A percentile compares a stretch with the other conserved stretches of the same genome.
phyloP scores from a whole-genome alignment of 2,113 vertebrate species.

The Nesogale talazaci region DNA sequence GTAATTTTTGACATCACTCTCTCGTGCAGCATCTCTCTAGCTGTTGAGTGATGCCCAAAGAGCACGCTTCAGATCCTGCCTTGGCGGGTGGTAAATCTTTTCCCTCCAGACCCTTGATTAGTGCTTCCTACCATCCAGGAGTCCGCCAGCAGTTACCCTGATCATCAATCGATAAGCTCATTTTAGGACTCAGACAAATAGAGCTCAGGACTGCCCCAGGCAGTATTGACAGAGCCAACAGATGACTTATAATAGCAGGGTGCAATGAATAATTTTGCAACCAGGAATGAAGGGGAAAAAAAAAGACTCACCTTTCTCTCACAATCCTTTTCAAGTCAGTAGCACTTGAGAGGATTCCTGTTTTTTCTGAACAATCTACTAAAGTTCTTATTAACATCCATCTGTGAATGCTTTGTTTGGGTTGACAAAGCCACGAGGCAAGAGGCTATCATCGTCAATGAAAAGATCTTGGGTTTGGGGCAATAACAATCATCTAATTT shows the following conservation, averaged over 20 bases:
- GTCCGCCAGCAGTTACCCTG: constrained; percentile 56
- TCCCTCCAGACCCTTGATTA: constrained; percentile 47
- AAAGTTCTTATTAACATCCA: neutral
- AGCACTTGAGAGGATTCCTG: neutral
- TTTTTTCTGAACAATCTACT: constrained; percentile 20
- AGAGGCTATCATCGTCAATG: neutral
- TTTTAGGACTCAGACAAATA: constrained; percentile 65
- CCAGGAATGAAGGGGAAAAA: constrained; percentile 54
- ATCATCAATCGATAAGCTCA: constrained; percentile 76
- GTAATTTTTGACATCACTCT: neutral
- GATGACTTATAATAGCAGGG: constrained; percentile 61
- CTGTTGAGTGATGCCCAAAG: constrained; percentile 36
- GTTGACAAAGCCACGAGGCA: neutral
- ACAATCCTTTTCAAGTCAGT: constrained; percentile 31
- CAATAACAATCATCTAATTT: neutral
- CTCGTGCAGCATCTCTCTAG: constrained; percentile 24
- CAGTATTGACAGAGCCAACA: constrained; percentile 57
- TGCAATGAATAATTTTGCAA: constrained; percentile 61
- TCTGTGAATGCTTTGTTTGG: neutral
- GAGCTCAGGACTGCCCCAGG: constrained; percentile 51
- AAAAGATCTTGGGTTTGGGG: neutral
- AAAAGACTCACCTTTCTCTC: constrained; percentile 9
- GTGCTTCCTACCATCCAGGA: constrained; percentile 29
- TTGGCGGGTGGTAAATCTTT: constrained; percentile 43
- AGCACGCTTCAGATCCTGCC: neutral